Percentiles rank a stretch among this genome's conserved stretches.
phyloP scores from a whole-genome alignment of 2,797 vertebrate species.

The Echiichthys vipera region DNA sequence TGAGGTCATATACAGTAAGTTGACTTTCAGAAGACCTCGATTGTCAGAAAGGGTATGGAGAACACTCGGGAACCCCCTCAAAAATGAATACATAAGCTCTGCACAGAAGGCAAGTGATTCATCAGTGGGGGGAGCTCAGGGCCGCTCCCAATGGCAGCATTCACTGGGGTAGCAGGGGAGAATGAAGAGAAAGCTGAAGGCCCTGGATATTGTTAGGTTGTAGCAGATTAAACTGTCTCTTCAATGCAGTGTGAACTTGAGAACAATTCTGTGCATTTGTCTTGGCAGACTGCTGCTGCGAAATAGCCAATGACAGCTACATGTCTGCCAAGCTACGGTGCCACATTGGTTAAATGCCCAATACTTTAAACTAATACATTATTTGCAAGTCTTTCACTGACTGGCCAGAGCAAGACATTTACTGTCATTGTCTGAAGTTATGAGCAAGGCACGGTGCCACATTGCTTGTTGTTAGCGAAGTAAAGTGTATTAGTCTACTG shows the following conservation, averaged over 20 bases:
- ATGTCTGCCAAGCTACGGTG: slow-evolving; percentile 43
- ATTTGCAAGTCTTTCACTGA: slow-evolving; percentile 38
- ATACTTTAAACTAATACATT: slow-evolving; percentile 17
- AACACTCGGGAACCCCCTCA: slow-evolving; percentile 14
- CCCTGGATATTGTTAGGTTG: slow-evolving; percentile 10
- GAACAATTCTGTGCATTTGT: slow-evolving; percentile 15
- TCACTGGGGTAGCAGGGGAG: slow-evolving; percentile 4
- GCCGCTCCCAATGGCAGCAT: slow-evolving; percentile 10
- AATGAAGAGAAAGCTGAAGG: slow-evolving; percentile 3
- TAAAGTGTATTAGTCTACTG: slow-evolving; percentile 12
- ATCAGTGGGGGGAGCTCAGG: slow-evolving; percentile 4
- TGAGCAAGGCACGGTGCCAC: slow-evolving; percentile 29
- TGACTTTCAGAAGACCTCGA: slow-evolving; percentile 53
- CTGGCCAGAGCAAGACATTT: slow-evolving; percentile 13
- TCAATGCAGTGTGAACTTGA: slow-evolving; percentile 7
- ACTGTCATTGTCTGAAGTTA: slow-evolving; percentile 26
- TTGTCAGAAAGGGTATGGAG: slow-evolving; percentile 13
- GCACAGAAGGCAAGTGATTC: slow-evolving; percentile 33
- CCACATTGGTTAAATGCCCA: slow-evolving; percentile 33
- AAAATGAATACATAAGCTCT: slow-evolving; percentile 37
- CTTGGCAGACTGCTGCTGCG: slow-evolving; percentile 35
- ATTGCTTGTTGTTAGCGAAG: slow-evolving; percentile 10
- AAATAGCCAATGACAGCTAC: slow-evolving; percentile 31
- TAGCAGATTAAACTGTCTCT: slow-evolving; percentile 38
- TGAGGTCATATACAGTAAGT: background rate